phyloP scores from a whole-genome alignment of 2,888 invertebrate species.

The Amblyjoppa fuscipennis region DNA sequence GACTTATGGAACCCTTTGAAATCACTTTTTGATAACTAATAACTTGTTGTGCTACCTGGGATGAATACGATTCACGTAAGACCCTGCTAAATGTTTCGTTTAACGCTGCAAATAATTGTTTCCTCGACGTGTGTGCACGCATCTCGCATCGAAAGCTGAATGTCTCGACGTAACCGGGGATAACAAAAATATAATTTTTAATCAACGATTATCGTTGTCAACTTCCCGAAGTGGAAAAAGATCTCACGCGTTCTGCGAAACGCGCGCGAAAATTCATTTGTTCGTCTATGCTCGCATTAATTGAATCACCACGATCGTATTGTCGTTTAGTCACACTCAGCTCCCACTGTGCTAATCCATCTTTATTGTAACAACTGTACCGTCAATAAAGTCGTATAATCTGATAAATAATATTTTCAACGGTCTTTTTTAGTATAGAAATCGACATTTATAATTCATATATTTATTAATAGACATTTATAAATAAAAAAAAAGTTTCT shows the following conservation, averaged over 20 bases:
- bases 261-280: constrained; percentile 21
- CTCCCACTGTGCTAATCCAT: constrained; percentile 64
- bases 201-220: neutral
- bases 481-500: no score
- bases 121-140: constrained; percentile 47
- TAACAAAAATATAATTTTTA: neutral
- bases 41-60: neutral
- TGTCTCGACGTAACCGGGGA: neutral
- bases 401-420: constrained; percentile 59
- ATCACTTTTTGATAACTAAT: neutral
- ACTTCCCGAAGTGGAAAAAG: constrained; percentile 21
- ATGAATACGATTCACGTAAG: constrained; percentile 35
- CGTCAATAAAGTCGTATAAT: constrained; percentile 78
- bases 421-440: neutral
- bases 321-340: constrained; percentile 57
- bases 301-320: constrained; percentile 45
- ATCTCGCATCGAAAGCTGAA: constrained; percentile 44
- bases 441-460: no score
- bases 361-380: constrained; percentile 77
- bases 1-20: no score
- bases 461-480: no score
- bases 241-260: constrained; percentile 33
- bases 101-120: constrained; percentile 39
- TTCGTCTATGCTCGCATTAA: constrained; percentile 34
- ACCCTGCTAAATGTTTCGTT: constrained; percentile 33